These are phyloP conservation scores for Poeciliopsis infans DNA, from an alignment of 2,797 vertebrate genomes.

Conservation along the genomic window DNA sequence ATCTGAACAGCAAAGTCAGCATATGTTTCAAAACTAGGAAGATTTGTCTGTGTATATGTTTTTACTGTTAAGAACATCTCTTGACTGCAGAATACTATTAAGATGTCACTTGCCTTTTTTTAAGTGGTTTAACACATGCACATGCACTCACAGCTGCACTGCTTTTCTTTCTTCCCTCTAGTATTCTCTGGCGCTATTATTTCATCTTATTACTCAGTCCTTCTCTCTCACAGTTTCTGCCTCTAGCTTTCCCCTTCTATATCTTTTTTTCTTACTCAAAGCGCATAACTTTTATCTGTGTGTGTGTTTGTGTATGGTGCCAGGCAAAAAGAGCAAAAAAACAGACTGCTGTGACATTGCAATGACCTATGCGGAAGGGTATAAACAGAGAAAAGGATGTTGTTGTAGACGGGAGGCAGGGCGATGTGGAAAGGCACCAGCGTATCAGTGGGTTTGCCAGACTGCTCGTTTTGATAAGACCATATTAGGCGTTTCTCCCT, in stretches of 20 bases:
- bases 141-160: slow-evolving; percentile 47
- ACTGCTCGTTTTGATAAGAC: slow-evolving; percentile 65
- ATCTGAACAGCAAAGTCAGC: slow-evolving; percentile 63
- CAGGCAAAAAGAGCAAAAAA: slow-evolving; percentile 7
- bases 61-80: slow-evolving; percentile 25
- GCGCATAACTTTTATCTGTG: slow-evolving; percentile 61
- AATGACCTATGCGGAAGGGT: slow-evolving; percentile 59
- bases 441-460: slow-evolving; percentile 54
- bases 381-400: slow-evolving; percentile 39
- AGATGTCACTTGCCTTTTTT: slow-evolving; percentile 50
- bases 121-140: slow-evolving; percentile 51
- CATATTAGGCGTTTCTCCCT: slow-evolving; percentile 54
- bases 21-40: slow-evolving; percentile 38
- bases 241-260: slow-evolving; percentile 54
- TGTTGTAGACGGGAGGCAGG: slow-evolving; percentile 54
- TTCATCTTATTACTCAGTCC: slow-evolving; percentile 63
- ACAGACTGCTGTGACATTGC: slow-evolving; percentile 61
- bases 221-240: slow-evolving; percentile 58
- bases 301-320: slow-evolving; percentile 48
- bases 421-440: slow-evolving; percentile 36
- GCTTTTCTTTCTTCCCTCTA: slow-evolving; percentile 64
- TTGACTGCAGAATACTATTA: slow-evolving; percentile 53
- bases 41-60: slow-evolving; percentile 14
- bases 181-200: slow-evolving; percentile 48
- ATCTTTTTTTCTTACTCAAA: slow-evolving; percentile 61